A percentile compares a stretch with the other conserved stretches of the same genome.
Evolutionary conservation across 2,888 invertebrate genomes (phyloP).

Genomic region (Habrosyne pyritoides): DNA sequence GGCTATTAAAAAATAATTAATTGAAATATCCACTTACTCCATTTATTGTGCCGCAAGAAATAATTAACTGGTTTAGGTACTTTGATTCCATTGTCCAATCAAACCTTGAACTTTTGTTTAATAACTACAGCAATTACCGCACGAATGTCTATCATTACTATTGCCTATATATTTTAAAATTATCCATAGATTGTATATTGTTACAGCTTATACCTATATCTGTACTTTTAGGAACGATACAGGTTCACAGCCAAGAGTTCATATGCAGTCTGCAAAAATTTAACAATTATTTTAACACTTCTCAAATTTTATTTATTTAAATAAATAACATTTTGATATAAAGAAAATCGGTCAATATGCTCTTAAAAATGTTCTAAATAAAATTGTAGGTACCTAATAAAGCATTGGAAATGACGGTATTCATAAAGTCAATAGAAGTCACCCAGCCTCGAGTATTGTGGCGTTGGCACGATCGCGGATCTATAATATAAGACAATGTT

Average conservation of each 20-base stretch:
- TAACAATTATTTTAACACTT: no score
- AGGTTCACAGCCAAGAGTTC: no score
- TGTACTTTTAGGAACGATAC: no score
- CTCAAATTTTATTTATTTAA: no score
- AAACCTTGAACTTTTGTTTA: slow-evolving; percentile 1
- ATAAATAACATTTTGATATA: no score
- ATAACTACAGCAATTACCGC: neutral
- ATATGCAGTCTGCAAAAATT: no score
- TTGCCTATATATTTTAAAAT: neutral
- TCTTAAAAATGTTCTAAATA: no score
- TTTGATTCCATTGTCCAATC: neutral
- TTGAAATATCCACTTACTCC: neutral
- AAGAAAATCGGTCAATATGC: no score
- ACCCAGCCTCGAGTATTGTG: neutral
- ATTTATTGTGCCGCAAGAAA: neutral
- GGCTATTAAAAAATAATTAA: neutral
- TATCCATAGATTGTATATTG: no score
- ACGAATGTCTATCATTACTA: neutral
- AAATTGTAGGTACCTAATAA: no score
- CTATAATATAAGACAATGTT: neutral
- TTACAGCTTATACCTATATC: no score
- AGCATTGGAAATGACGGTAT: neutral
- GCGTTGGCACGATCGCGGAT: neutral
- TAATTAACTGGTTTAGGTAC: neutral
- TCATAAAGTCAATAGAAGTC: neutral